Conservation (phyloP, 1,140 invertebrate genomes). For the Zaprionus kolodkinae region DNA sequence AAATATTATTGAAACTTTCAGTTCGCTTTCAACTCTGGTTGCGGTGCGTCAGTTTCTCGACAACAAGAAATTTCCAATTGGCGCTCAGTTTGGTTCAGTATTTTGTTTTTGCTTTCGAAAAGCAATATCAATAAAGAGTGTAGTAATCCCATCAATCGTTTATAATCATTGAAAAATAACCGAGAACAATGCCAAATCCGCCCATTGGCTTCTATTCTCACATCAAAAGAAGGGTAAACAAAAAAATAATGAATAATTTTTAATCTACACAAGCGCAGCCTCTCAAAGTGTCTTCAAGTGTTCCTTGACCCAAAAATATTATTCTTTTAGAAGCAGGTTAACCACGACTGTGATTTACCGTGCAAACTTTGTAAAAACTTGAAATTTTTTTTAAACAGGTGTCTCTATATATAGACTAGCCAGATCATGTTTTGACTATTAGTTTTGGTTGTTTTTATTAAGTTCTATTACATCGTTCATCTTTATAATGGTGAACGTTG, state of each 20-base stretch:
- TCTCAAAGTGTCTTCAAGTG: conserved; percentile 12
- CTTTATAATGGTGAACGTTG: neutral
- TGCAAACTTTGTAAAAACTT: neutral
- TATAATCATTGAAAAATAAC: neutral
- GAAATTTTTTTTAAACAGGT: neutral
- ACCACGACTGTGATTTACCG: conserved; percentile 8
- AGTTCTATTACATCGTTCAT: neutral
- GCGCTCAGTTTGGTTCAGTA: neutral
- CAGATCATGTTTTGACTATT: neutral
- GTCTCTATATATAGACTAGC: neutral
- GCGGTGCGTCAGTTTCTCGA: conserved; percentile 38
- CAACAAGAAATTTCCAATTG: neutral
- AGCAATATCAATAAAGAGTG: neutral
- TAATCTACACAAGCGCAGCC: conserved; percentile 1
- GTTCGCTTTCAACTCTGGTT: conserved; percentile 70
- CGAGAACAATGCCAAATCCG: conserved; percentile 65
- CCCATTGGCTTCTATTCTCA: conserved; percentile 74
- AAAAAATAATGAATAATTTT: neutral
- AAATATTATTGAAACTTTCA: conserved; percentile 77
- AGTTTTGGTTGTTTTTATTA: neutral
- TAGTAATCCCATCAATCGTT: neutral
- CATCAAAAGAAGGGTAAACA: conserved; percentile 70
- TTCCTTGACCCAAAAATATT: conserved; percentile 32
- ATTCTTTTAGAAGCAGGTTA: neutral
- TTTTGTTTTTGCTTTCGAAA: neutral